These are phyloP conservation scores for Ecliptopera silaceata DNA, from an alignment of 2,888 invertebrate genomes.

Conservation along the genomic window DNA sequence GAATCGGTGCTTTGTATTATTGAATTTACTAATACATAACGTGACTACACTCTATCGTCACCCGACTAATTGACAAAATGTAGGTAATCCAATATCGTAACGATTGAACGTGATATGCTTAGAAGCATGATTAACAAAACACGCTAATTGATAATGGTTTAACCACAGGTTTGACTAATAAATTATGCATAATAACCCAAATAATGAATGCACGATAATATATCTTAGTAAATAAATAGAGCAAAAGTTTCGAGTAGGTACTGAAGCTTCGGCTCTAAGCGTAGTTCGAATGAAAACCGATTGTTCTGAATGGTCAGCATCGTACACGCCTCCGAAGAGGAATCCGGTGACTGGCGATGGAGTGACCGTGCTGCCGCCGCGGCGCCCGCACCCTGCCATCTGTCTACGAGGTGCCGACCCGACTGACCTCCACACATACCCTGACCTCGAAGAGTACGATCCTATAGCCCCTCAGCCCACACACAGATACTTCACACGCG, in stretches of 20 bases:
- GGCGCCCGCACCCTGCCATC: slow-evolving; percentile 76
- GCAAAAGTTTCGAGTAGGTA: slow-evolving; percentile 18
- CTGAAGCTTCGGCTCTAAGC: slow-evolving; percentile 33
- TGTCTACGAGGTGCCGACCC: slow-evolving; percentile 78
- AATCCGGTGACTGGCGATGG: slow-evolving; percentile 86
- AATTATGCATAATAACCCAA: slow-evolving; percentile 18
- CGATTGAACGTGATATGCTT: slow-evolving; percentile 44
- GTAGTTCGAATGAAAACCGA: slow-evolving; percentile 69
- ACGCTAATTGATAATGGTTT: slow-evolving; percentile 15
- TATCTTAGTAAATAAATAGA: slow-evolving; percentile 18
- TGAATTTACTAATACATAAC: slow-evolving; percentile 31
- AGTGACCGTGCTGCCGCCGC: slow-evolving; percentile 78
- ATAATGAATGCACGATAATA: slow-evolving; percentile 12
- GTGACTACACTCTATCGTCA: slow-evolving; percentile 25
- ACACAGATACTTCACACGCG: slow-evolving; percentile 67
- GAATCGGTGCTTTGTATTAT: slow-evolving; percentile 40
- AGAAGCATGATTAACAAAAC: slow-evolving; percentile 46
- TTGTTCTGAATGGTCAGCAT: slow-evolving; percentile 79
- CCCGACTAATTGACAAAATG: slow-evolving; percentile 16
- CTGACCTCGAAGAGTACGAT: slow-evolving; percentile 52
- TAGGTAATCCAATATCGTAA: slow-evolving; percentile 28
- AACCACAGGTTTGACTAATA: slow-evolving; percentile 15
- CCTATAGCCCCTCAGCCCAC: slow-evolving; percentile 67
- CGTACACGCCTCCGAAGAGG: slow-evolving; percentile 81
- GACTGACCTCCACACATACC: slow-evolving; percentile 48